A percentile compares a stretch with the other conserved stretches of the same genome.
Evolutionary conservation across 2,888 invertebrate species (phyloP).

Genomic region (Tanypteryx hageni): DNA sequence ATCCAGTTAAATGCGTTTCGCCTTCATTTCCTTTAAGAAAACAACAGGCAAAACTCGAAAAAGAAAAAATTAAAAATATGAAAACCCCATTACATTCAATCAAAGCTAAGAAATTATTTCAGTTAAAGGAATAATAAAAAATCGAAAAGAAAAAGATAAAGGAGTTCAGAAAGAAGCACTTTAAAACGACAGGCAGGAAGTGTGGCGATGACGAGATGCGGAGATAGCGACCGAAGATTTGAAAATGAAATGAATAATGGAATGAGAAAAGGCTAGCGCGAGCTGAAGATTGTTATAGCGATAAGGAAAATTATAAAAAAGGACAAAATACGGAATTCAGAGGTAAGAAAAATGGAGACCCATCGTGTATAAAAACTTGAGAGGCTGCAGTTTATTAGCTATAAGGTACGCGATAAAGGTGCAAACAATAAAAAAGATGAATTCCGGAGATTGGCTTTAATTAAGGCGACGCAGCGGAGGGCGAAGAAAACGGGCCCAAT

Average conservation of each 20-base stretch:
- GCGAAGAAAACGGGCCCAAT: background rate
- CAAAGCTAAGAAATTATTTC: no score
- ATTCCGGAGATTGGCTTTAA: slow-evolving; percentile 18
- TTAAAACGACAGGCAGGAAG: background rate
- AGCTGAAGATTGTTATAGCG: background rate
- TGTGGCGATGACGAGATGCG: background rate
- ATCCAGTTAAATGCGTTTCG: no score
- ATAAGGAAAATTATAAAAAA: background rate
- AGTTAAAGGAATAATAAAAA: no score
- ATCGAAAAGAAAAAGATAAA: no score
- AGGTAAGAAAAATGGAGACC: background rate
- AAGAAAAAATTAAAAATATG: no score
- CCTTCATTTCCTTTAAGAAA: no score
- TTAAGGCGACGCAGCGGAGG: background rate
- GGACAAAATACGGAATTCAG: background rate
- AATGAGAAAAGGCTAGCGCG: background rate
- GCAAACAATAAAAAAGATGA: background rate
- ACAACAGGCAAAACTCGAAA: no score
- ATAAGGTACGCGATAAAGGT: background rate
- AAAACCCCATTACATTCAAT: no score
- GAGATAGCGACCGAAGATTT: background rate
- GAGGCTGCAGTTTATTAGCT: background rate
- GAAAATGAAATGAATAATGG: background rate
- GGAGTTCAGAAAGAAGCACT: no score
- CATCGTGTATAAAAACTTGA: background rate